These are phyloP conservation scores for Hermaeophaga mercurialis DNA, from an alignment of 2,888 invertebrate genomes.

Conservation along the genomic window DNA sequence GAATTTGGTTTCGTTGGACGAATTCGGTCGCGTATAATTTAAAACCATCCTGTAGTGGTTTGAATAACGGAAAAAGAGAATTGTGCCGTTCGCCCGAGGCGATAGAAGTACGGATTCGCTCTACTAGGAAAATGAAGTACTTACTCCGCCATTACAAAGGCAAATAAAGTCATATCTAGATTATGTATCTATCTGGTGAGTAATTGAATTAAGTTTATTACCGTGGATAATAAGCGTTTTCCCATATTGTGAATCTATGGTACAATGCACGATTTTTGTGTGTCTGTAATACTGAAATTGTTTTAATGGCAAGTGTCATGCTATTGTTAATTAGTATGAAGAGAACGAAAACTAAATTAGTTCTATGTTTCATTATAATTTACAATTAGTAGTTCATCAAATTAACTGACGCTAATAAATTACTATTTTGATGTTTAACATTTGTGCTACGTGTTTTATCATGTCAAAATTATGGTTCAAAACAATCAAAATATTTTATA, in stretches of 20 bases:
- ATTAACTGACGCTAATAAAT: not conserved
- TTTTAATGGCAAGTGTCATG: slow-evolving; percentile 22
- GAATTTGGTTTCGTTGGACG: too few species aligned
- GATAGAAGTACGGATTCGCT: slow-evolving; percentile 25
- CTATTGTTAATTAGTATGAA: slow-evolving; percentile 17
- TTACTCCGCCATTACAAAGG: slow-evolving; percentile 32
- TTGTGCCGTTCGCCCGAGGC: slow-evolving; percentile 20
- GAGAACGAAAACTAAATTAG: slow-evolving; percentile 6
- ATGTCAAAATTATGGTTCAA: too few species aligned
- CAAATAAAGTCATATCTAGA: slow-evolving; percentile 33
- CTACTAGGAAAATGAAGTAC: slow-evolving; percentile 32
- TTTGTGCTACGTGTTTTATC: too few species aligned
- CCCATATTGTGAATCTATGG: slow-evolving; percentile 19
- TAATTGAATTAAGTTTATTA: slow-evolving; percentile 31
- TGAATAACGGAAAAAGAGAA: slow-evolving; percentile 17
- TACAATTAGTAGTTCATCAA: slow-evolving; percentile 9
- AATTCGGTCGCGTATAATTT: too few species aligned
- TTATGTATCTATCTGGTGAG: slow-evolving; percentile 32
- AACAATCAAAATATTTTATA: too few species aligned
- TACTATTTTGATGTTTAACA: not conserved
- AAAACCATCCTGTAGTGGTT: slow-evolving; percentile 13
- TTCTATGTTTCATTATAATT: slow-evolving; percentile 6
- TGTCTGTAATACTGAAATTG: not conserved
- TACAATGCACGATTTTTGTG: slow-evolving; percentile 20
- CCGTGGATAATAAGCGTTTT: slow-evolving; percentile 23